phyloP scores from a whole-genome alignment of 2,888 invertebrate genomes.

The Eulithis testata region DNA sequence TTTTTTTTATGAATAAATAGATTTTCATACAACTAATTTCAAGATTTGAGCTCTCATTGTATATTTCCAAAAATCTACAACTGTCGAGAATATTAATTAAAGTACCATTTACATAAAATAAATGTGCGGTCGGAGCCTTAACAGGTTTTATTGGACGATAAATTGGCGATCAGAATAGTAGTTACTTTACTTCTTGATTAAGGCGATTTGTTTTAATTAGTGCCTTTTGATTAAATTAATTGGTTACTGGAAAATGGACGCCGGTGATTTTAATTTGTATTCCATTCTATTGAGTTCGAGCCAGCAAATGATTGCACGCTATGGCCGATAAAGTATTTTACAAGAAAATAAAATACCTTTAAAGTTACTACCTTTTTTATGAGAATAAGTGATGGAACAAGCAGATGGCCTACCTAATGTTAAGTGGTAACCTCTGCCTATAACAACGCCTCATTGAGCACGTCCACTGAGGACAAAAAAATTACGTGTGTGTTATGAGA shows the following conservation, averaged over 20 bases:
- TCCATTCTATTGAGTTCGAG: conserved; percentile 10
- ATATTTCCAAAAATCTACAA: conserved; percentile 6
- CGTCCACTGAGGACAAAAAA: too few relatives aligned
- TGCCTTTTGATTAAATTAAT: conserved; percentile 34
- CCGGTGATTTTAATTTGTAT: conserved; percentile 13
- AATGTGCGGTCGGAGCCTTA: conserved; percentile 54
- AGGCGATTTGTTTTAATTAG: conserved; percentile 52
- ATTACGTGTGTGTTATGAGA: too few relatives aligned
- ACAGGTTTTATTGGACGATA: conserved; percentile 61
- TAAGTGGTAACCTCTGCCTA: too few relatives aligned
- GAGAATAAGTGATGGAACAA: too few relatives aligned
- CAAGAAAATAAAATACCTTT: too few relatives aligned
- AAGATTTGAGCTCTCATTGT: too few relatives aligned
- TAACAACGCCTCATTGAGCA: too few relatives aligned
- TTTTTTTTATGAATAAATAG: too few relatives aligned
- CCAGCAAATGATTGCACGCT: not conserved
- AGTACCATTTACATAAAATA: conserved; percentile 56
- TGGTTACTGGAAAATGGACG: conserved; percentile 22
- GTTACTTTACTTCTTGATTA: conserved; percentile 53
- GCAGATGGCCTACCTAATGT: too few relatives aligned
- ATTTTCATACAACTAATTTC: too few relatives aligned
- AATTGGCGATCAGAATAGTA: conserved; percentile 56
- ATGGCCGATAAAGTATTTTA: not conserved
- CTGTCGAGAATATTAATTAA: conserved; percentile 59
- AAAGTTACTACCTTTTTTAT: too few relatives aligned